Evolutionary conservation across 2,888 invertebrate species (phyloP), one percentile per base, ranked within the genome.

Genomic region (Oscheius sp.): DNA sequence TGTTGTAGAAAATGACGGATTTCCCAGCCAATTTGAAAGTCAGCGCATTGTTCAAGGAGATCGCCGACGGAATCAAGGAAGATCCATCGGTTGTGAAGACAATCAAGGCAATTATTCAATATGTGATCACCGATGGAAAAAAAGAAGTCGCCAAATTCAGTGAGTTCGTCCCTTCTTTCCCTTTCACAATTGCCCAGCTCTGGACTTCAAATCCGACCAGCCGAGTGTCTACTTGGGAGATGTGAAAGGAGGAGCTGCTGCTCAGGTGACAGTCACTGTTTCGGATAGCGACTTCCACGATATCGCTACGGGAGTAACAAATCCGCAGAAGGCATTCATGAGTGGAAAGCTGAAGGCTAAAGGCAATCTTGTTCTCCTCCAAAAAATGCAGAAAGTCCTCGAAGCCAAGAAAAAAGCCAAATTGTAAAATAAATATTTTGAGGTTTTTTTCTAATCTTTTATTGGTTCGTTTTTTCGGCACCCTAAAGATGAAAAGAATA

Each of bases 351-450:
- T 95, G 77, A 95, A 81, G 63, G 80, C 79, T 71, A 90, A 92
- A 79, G 96, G 96, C 72, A 95, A 96, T 88, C 91, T 94, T 17
- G 93, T 95, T 93, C 88, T 95, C 64, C 92, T 93, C 3, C 95
- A 95, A 88, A 96, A 95, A 88, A 89, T 96, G 74, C 92, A 92
- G 65, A 91, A 74, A 0, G 63, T 80, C 53, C 70, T 82, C 29
- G 82, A 83, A 37, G 72, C 71, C 71, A 70, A 69, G 55, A 79
- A 75, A 73, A 83, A 82, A 70, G 72, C 83, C 34, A 84, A 84
- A 65, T 61, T 83, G 71, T 82, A 79, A 76, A 67, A n/a, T n/a
- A n/a, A n/a, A n/a, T n/a, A n/a, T n/a, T n/a, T n/a, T n/a, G n/a
- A n/a, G n/a, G n/a, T n/a, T n/a, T n/a, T n/a, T n/a, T n/a, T n/a